Conservation (phyloP, 2,113 vertebrate genomes). For the Nothoprocta pentlandii region DNA sequence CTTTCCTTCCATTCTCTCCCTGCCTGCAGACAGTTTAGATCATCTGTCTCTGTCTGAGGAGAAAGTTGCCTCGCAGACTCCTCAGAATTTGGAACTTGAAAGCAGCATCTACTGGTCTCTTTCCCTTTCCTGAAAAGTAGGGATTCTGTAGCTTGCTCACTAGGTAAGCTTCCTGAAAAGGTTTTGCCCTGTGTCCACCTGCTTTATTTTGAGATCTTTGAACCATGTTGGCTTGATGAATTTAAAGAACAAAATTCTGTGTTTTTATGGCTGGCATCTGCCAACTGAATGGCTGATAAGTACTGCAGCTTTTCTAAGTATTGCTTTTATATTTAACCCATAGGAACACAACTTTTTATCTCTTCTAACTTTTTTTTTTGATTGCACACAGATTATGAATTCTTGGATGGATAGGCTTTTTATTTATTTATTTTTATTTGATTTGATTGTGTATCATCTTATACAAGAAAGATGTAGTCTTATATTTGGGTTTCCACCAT, state of each 20-base stretch:
- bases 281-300: neutral
- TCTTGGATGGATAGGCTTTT: neutral
- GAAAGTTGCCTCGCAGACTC: neutral
- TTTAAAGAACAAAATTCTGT: neutral
- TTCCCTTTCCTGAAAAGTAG: neutral
- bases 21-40: neutral
- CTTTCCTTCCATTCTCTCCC: neutral
- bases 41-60: neutral
- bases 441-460: neutral
- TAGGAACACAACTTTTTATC: neutral
- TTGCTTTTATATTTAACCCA: neutral
- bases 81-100: neutral
- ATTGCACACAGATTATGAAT: neutral
- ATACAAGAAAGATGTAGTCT: too few species aligned
- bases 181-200: too few species aligned
- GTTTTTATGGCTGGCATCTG: neutral
- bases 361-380: neutral
- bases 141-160: neutral
- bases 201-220: neutral
- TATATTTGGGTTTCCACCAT: neutral
- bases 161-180: neutral
- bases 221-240: rapidly evolving
- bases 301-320: neutral
- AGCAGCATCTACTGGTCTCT: neutral
- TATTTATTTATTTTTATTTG: neutral